Conservation (phyloP, 2,797 vertebrate genomes). For the Coluber constrictor region DNA sequence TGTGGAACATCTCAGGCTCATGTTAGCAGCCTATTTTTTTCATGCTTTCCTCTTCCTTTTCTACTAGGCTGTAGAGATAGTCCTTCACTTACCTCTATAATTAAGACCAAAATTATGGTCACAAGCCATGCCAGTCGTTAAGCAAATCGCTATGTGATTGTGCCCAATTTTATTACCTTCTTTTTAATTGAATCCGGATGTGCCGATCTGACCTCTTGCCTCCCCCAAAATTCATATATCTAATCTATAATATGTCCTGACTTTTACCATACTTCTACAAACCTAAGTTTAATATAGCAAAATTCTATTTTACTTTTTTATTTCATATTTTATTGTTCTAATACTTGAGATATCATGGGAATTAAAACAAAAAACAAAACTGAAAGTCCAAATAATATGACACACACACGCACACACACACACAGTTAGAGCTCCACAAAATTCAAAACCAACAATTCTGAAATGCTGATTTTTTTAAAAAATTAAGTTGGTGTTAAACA, state of each 20-base stretch:
- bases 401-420: too few relatives aligned
- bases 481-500: background rate
- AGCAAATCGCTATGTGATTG: background rate
- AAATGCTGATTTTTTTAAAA: background rate
- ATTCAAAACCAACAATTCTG: background rate
- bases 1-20: background rate
- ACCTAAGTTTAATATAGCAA: background rate
- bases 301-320: background rate
- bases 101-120: background rate
- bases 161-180: background rate
- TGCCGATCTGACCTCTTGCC: background rate
- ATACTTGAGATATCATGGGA: background rate
- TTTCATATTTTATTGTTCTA: background rate
- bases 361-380: background rate
- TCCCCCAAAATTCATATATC: background rate
- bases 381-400: background rate
- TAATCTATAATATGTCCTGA: background rate
- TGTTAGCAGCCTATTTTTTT: background rate
- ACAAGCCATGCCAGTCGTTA: background rate
- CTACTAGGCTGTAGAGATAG: background rate
- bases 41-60: background rate
- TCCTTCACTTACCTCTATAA: background rate
- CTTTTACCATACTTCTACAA: background rate
- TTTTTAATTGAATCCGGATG: background rate
- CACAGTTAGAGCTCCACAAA: background rate